Percentiles rank a stretch among this genome's conserved stretches.
These are phyloP conservation scores for Glareola pratincola DNA, from an alignment of 2,113 vertebrate species.

Conservation along the genomic window DNA sequence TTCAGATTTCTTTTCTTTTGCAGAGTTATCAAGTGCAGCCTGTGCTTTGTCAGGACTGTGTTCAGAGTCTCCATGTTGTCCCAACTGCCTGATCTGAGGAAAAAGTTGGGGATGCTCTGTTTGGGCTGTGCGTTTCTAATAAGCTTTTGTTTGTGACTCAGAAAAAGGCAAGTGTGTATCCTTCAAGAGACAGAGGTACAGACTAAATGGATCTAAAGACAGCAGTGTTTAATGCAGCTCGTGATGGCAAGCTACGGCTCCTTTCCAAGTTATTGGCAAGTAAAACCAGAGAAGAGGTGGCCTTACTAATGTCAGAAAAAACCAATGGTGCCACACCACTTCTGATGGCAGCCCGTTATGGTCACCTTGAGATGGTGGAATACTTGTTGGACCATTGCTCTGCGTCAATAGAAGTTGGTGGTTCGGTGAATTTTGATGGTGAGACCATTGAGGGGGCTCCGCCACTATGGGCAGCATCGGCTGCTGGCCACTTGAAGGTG, in stretches of 20 bases:
- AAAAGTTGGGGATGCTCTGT: background rate
- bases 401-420: constrained; percentile 87
- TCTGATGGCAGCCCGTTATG: constrained; percentile 89
- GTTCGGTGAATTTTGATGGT: constrained; percentile 92
- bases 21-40: constrained; percentile 4
- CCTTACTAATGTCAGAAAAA: constrained; percentile 87
- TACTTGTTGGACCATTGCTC: constrained; percentile 90
- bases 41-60: background rate
- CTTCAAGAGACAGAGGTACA: constrained; percentile 27
- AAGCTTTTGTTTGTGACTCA: background rate
- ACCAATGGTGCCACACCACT: constrained; percentile 90
- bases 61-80: background rate
- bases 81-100: background rate
- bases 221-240: constrained; percentile 89
- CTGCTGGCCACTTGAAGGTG: constrained; percentile 90
- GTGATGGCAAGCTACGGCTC: constrained; percentile 90
- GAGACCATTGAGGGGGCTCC: constrained; percentile 94
- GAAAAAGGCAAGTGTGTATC: constrained; percentile 37
- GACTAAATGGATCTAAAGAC: constrained; percentile 91
- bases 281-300: constrained; percentile 87
- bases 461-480: constrained; percentile 91
- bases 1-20: background rate
- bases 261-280: constrained; percentile 90
- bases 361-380: constrained; percentile 91
- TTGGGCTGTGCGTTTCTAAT: constrained; percentile 24